A percentile compares a stretch with the other conserved stretches of the same genome.
These are phyloP conservation scores for Helleia helle DNA, from an alignment of 2,888 invertebrate species.

Conservation along the genomic window DNA sequence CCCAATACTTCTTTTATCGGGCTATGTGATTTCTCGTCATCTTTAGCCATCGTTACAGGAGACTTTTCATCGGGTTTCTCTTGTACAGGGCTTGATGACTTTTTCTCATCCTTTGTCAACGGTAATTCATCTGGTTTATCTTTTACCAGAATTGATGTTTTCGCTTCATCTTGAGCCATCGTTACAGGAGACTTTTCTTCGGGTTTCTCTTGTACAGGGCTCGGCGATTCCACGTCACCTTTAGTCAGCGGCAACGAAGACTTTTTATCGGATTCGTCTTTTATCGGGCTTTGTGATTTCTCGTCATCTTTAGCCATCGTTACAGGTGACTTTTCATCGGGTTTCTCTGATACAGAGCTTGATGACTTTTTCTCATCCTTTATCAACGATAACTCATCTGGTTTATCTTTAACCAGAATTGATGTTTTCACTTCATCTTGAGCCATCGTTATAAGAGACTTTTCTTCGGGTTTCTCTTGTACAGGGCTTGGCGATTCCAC, in stretches of 20 bases:
- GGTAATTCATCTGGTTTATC: too few relatives aligned
- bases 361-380: neutral
- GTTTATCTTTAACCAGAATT: too few relatives aligned
- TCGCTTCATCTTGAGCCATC: too few relatives aligned
- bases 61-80: too few relatives aligned
- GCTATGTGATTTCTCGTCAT: slow-evolving; percentile 12
- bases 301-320: slow-evolving; percentile 12
- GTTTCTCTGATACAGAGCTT: too few relatives aligned
- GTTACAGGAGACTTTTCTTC: too few relatives aligned
- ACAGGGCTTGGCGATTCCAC: too few relatives aligned
- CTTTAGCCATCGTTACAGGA: too few relatives aligned
- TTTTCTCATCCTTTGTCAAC: too few relatives aligned
- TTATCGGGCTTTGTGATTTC: slow-evolving; percentile 15
- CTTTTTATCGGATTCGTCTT: slow-evolving; percentile 12
- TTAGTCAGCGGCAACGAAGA: neutral
- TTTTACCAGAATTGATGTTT: neutral
- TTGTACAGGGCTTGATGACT: slow-evolving; percentile 1
- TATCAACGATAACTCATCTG: neutral
- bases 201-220: neutral
- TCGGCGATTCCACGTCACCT: slow-evolving; percentile 1
- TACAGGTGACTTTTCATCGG: neutral
- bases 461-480: too few relatives aligned
- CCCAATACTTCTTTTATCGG: neutral
- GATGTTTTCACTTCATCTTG: too few relatives aligned
- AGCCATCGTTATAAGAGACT: too few relatives aligned